Conservation (phyloP, 1,140 invertebrate species). For the Drosophila equinoxialis region DNA sequence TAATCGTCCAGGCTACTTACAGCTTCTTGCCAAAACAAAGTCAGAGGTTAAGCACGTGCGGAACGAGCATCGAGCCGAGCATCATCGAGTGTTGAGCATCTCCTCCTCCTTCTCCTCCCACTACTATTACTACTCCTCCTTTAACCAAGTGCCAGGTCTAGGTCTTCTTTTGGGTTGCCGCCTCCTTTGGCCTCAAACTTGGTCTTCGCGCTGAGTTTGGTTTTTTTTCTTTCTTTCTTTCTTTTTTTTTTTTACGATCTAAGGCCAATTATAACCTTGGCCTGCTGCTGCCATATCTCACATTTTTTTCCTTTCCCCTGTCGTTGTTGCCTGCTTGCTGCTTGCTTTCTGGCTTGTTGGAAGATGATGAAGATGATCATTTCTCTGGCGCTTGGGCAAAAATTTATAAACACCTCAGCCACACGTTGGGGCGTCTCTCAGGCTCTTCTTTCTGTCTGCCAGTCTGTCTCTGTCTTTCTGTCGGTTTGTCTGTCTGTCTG, state of each 20-base stretch:
- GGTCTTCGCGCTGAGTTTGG: not conserved
- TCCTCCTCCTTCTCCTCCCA: not conserved
- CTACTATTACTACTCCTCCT: too few relatives aligned
- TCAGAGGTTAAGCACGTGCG: slow-evolving; percentile 80
- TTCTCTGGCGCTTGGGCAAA: slow-evolving; percentile 74
- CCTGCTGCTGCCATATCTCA: slow-evolving; percentile 80
- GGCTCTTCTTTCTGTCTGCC: slow-evolving; percentile 9
- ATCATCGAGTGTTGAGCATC: slow-evolving; percentile 5
- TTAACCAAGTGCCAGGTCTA: slow-evolving; percentile 4
- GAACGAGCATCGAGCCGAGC: slow-evolving; percentile 6
- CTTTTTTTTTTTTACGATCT: slow-evolving; percentile 61
- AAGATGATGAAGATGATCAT: slow-evolving; percentile 78
- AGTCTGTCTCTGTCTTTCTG: slow-evolving; percentile 7
- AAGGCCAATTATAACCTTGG: slow-evolving; percentile 80
- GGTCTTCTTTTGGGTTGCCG: slow-evolving; percentile 10
- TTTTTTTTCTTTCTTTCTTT: slow-evolving; percentile 1
- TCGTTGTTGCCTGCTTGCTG: slow-evolving; percentile 25
- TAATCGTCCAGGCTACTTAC: slow-evolving; percentile 70
- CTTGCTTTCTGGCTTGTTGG: slow-evolving; percentile 51
- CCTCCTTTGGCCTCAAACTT: slow-evolving; percentile 3
- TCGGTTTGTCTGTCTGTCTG: slow-evolving; percentile 2
- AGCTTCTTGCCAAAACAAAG: slow-evolving; percentile 64
- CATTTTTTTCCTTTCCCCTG: slow-evolving; percentile 50
- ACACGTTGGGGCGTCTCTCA: slow-evolving; percentile 73
- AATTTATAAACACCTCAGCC: slow-evolving; percentile 80